Conservation (phyloP, 2,113 vertebrate genomes). For the Theristicus caerulescens region DNA sequence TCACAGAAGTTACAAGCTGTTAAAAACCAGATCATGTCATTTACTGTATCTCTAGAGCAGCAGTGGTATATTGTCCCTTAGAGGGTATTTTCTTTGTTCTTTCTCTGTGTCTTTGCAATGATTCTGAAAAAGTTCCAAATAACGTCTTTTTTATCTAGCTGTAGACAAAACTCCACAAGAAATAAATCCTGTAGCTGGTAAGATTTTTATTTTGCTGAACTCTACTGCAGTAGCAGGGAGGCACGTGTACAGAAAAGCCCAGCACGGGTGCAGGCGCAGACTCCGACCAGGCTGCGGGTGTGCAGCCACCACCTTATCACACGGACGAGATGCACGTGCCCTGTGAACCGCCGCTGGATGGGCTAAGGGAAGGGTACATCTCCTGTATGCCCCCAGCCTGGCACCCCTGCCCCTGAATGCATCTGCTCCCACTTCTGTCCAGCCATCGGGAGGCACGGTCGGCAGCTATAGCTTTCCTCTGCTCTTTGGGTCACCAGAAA, state of each 20-base stretch:
- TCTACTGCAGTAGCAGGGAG: background rate
- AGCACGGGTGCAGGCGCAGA: background rate
- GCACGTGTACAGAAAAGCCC: fast-evolving
- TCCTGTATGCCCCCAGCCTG: fast-evolving
- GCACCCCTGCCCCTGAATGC: background rate
- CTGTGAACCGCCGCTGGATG: fast-evolving
- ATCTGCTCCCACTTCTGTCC: background rate
- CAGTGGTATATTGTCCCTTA: background rate
- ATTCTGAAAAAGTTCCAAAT: background rate
- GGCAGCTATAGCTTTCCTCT: background rate
- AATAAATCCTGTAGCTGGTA: background rate
- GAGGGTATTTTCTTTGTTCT: background rate
- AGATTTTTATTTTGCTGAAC: background rate
- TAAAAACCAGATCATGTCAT: background rate
- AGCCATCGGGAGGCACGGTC: fast-evolving
- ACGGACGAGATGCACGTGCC: fast-evolving
- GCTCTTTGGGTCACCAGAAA: background rate
- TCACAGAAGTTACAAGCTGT: background rate
- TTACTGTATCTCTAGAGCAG: background rate
- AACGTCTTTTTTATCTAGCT: background rate
- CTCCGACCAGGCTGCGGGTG: fast-evolving
- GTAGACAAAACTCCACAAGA: background rate
- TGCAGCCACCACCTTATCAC: background rate
- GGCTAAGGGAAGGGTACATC: background rate
- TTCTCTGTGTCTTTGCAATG: background rate